phyloP scores from a whole-genome alignment of 2,797 vertebrate species.

The Acanthurus leucopareius region DNA sequence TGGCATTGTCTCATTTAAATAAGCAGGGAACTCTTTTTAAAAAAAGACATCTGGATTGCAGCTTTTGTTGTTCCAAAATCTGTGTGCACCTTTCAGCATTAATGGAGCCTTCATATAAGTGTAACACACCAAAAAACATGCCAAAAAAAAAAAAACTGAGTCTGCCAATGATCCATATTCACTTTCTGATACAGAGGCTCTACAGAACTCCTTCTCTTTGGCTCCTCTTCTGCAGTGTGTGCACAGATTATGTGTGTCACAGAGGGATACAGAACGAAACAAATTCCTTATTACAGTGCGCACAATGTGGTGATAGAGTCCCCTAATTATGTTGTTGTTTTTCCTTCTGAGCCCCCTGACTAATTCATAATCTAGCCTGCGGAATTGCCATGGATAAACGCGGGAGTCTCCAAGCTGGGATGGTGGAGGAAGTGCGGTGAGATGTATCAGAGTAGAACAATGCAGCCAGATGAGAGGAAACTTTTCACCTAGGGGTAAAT shows the following conservation, averaged over 20 bases:
- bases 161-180: conserved; percentile 25
- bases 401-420: conserved; percentile 43
- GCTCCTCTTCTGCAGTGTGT: conserved; percentile 19
- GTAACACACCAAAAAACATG: too few relatives aligned
- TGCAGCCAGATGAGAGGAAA: conserved; percentile 16
- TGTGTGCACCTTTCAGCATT: too few relatives aligned
- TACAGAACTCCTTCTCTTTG: conserved; percentile 14
- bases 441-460: conserved; percentile 38
- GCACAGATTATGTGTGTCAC: conserved; percentile 39
- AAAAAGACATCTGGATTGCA: too few relatives aligned
- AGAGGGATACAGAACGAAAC: conserved; percentile 54
- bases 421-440: conserved; percentile 26
- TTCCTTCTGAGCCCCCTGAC: conserved; percentile 63
- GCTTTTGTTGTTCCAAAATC: too few relatives aligned
- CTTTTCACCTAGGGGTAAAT: conserved; percentile 21
- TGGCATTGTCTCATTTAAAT: too few relatives aligned
- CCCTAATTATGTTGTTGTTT: conserved; percentile 75
- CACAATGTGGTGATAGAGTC: conserved; percentile 60
- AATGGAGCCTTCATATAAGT: too few relatives aligned
- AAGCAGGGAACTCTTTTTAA: too few relatives aligned
- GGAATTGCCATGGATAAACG: conserved; percentile 60
- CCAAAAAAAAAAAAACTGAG: conserved; percentile 19
- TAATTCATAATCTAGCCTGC: conserved; percentile 72
- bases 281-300: conserved; percentile 49
- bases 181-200: conserved; percentile 15